Evolutionary conservation across 2,113 vertebrate genomes (phyloP).

Genomic region (Eudyptes chrysolophus): DNA sequence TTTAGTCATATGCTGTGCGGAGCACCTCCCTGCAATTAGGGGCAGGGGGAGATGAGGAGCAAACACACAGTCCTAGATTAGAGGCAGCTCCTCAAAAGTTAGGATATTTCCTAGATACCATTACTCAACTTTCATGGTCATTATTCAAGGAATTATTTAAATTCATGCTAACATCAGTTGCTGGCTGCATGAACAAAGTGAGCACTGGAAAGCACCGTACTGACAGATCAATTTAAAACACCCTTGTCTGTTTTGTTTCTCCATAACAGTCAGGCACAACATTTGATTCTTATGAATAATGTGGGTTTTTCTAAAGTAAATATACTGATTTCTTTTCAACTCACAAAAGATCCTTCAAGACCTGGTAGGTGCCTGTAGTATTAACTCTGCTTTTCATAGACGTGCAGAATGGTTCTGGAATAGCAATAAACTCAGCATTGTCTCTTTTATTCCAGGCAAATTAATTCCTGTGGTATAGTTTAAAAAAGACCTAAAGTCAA

Average conservation of each 20-base stretch:
- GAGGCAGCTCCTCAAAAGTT: slow-evolving; percentile 23
- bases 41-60: background rate
- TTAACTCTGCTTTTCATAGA: background rate
- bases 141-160: slow-evolving; percentile 65
- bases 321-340: slow-evolving; percentile 11
- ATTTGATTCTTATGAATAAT: slow-evolving; percentile 45
- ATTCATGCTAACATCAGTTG: slow-evolving; percentile 54
- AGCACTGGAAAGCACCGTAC: slow-evolving; percentile 17
- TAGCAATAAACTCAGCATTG: slow-evolving; percentile 24
- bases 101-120: background rate
- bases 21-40: slow-evolving; percentile 56
- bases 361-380: background rate
- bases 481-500: background rate
- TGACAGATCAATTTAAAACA: slow-evolving; percentile 60
- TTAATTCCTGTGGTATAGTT: slow-evolving; percentile 31
- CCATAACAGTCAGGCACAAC: background rate
- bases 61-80: background rate
- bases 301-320: slow-evolving; percentile 30
- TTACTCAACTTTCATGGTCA: slow-evolving; percentile 37
- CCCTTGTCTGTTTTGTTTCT: slow-evolving; percentile 36
- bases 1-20: slow-evolving; percentile 59
- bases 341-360: slow-evolving; percentile 12
- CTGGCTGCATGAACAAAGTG: slow-evolving; percentile 30
- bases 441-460: slow-evolving; percentile 16
- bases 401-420: background rate